These are phyloP conservation scores for Lithosia quadra DNA, from an alignment of 2,888 invertebrate genomes.

Conservation along the genomic window DNA sequence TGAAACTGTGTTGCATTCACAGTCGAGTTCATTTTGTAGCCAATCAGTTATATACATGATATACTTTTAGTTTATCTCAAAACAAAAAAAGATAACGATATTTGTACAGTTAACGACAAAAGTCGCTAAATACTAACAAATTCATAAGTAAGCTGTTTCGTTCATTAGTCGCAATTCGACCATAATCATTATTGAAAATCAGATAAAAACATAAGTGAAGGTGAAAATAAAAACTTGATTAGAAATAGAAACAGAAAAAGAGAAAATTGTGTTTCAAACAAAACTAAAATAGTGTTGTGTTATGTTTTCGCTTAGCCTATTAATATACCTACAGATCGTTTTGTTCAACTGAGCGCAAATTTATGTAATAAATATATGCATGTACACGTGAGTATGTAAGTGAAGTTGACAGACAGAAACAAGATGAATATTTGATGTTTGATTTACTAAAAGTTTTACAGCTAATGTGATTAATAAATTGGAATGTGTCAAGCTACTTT, in stretches of 20 bases:
- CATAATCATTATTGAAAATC: background rate
- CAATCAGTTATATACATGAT: background rate
- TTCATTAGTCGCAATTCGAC: background rate
- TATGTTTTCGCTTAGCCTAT: background rate
- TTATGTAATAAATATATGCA: background rate
- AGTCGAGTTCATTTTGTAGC: background rate
- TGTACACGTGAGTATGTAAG: too few relatives aligned
- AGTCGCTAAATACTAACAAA: background rate
- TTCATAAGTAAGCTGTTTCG: background rate
- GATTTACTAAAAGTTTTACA: background rate
- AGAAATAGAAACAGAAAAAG: background rate
- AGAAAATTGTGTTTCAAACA: background rate
- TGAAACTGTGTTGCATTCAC: constrained; percentile 11
- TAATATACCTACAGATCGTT: background rate
- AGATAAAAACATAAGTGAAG: background rate
- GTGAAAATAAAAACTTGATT: background rate
- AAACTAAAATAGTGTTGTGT: background rate
- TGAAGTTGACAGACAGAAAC: background rate
- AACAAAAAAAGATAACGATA: background rate
- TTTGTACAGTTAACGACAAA: background rate
- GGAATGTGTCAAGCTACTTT: background rate
- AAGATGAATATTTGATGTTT: background rate
- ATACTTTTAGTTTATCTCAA: background rate
- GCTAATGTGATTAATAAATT: background rate
- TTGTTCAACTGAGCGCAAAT: background rate